These are phyloP conservation scores for Endotricha flammealis DNA, from an alignment of 2,888 invertebrate genomes.

Conservation along the genomic window DNA sequence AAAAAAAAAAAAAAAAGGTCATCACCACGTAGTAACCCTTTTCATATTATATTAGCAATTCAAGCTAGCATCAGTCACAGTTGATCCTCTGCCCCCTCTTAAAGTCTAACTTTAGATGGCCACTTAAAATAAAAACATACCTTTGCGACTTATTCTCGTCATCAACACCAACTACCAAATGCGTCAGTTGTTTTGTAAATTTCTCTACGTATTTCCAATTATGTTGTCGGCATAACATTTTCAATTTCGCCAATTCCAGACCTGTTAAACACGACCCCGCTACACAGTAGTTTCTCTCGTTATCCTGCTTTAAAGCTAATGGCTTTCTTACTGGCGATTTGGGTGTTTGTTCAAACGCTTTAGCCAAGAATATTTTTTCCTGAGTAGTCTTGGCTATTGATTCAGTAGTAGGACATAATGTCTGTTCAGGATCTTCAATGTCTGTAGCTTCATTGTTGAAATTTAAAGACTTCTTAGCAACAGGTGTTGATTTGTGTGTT, in stretches of 20 bases:
- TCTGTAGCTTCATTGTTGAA: constrained; percentile 37
- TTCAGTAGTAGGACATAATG: constrained; percentile 43
- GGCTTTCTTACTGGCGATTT: constrained; percentile 29
- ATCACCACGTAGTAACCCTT: too few species aligned
- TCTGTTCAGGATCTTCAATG: constrained; percentile 43
- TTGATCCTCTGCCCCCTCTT: too few species aligned
- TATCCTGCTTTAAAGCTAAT: constrained; percentile 19
- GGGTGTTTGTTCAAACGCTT: constrained; percentile 53
- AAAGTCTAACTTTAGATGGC: too few species aligned
- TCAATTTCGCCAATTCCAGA: constrained; percentile 39
- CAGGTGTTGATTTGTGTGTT: constrained; percentile 60
- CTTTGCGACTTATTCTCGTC: constrained; percentile 60
- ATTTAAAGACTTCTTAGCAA: constrained; percentile 59
- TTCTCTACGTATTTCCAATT: constrained; percentile 52
- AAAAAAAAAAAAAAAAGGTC: too few species aligned
- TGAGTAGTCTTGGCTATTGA: constrained; percentile 50
- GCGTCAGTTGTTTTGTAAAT: constrained; percentile 54
- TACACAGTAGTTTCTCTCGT: constrained; percentile 34
- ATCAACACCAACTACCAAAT: constrained; percentile 65
- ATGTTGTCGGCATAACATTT: constrained; percentile 39
- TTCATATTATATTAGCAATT: too few species aligned
- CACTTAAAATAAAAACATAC: too few species aligned
- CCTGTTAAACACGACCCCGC: constrained; percentile 53
- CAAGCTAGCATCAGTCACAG: too few species aligned
- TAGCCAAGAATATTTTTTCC: constrained; percentile 57